Conservation (phyloP, 2,113 vertebrate genomes). For the Phylloscopus whistleri region DNA sequence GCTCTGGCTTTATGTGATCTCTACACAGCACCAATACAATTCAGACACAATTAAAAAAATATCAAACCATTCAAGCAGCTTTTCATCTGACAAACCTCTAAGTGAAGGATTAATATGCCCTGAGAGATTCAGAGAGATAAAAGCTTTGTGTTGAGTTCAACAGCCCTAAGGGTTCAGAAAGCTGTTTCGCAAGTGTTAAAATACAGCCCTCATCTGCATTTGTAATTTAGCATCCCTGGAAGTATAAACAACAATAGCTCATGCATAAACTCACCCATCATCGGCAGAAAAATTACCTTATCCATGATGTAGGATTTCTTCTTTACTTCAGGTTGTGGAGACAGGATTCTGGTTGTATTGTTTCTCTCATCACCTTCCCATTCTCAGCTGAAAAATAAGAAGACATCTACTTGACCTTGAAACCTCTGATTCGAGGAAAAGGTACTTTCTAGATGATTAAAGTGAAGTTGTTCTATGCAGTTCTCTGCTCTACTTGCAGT, state of each 20-base stretch:
- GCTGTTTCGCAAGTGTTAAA: neutral
- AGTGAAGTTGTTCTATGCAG: neutral
- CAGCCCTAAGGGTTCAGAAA: neutral
- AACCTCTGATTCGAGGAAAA: neutral
- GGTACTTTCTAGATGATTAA: neutral
- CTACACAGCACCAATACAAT: neutral
- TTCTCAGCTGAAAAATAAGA: neutral
- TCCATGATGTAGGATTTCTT: neutral
- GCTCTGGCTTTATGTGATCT: neutral
- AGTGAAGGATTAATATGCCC: neutral
- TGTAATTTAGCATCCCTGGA: neutral
- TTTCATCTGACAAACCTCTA: neutral
- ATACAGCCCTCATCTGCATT: neutral
- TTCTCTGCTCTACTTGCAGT: neutral
- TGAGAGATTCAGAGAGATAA: neutral
- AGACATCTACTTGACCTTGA: neutral
- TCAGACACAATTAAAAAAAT: neutral
- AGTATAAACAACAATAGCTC: neutral
- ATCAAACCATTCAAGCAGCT: neutral
- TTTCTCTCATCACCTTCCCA: neutral
- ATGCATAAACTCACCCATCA: neutral
- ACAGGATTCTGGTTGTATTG: neutral
- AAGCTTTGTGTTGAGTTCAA: neutral
- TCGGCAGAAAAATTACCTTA: neutral
- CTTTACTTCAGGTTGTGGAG: neutral